Conservation (phyloP, 30 jellyfish, hydroid and myxozoan genomes). For the Aurelia aurita region DNA sequence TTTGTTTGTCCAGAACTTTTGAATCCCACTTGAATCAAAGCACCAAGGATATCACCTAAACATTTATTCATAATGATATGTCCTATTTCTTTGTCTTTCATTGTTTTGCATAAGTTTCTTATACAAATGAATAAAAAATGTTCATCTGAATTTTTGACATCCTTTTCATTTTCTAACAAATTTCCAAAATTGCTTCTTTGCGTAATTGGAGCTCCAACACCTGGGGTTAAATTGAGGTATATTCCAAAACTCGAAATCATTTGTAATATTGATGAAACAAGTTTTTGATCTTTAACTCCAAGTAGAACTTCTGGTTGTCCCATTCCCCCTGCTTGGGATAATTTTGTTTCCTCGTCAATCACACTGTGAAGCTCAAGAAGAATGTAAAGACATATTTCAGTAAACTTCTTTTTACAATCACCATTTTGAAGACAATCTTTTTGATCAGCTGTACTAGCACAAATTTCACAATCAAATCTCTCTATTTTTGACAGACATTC, state of each 20-base stretch:
- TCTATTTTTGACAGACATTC: not conserved
- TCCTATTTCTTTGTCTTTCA: slow-evolving; percentile 20
- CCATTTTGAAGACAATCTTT: not conserved
- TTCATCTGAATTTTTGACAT: not conserved
- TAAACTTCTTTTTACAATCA: not conserved
- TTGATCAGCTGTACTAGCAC: not conserved
- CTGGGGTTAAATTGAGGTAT: slow-evolving; percentile 22
- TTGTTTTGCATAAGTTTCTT: slow-evolving; percentile 11
- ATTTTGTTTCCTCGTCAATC: not conserved
- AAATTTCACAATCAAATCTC: not conserved
- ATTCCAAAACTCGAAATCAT: slow-evolving; percentile 35
- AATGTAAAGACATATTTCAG: not conserved
- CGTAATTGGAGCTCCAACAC: slow-evolving; percentile 24
- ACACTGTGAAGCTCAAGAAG: not conserved
- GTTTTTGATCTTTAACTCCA: slow-evolving; percentile 53
- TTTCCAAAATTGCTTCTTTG: slow-evolving; percentile 35
- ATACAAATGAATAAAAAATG: slow-evolving; percentile 28
- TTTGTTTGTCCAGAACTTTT: not conserved
- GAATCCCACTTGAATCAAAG: slow-evolving; percentile 63
- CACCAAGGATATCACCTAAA: slow-evolving; percentile 47
- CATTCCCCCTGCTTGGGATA: too few relatives aligned
- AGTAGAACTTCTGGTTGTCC: not conserved
- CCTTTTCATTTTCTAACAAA: slow-evolving; percentile 31
- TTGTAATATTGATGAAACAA: slow-evolving; percentile 35
- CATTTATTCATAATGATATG: slow-evolving; percentile 14